phyloP scores from a whole-genome alignment of 2,113 vertebrate species.

The Gila orcuttii region DNA sequence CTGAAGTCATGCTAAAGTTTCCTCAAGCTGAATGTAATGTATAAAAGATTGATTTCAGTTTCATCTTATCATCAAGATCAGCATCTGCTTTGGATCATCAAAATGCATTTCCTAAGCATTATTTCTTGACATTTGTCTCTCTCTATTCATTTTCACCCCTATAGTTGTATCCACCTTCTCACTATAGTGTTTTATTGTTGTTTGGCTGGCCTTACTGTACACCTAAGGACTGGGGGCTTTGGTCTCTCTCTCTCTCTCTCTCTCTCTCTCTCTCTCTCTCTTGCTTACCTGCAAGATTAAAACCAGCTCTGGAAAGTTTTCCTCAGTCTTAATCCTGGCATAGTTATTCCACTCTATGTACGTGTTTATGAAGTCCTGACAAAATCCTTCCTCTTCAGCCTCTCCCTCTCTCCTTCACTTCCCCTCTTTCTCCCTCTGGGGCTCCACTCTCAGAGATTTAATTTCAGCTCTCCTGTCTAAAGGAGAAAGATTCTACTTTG shows the following conservation, averaged over 20 bases:
- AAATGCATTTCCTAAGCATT: neutral
- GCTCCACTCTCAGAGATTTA: conserved; percentile 71
- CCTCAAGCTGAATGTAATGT: conserved; percentile 14
- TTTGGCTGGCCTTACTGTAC: conserved; percentile 89
- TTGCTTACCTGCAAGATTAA: conserved; percentile 56
- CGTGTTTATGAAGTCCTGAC: conserved; percentile 77
- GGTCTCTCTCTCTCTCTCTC: conserved; percentile 5
- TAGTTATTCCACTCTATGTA: conserved; percentile 61
- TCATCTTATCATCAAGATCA: conserved; percentile 26
- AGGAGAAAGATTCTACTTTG: conserved; percentile 53
- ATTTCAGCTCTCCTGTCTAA: conserved; percentile 71
- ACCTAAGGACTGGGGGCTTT: conserved; percentile 75
- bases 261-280: conserved; percentile 59
- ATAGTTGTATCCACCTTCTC: conserved; percentile 34
- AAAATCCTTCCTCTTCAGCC: conserved; percentile 74
- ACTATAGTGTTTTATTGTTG: conserved; percentile 77
- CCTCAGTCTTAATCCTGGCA: conserved; percentile 65
- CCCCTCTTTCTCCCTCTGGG: conserved; percentile 57
- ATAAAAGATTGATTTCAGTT: neutral
- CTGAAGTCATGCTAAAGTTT: conserved; percentile 10
- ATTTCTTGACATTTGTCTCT: conserved; percentile 38
- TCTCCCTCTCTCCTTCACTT: conserved; percentile 63
- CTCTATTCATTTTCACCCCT: conserved; percentile 29
- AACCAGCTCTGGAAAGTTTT: conserved; percentile 68
- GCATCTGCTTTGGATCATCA: conserved; percentile 25